These are phyloP conservation scores for Rynchops niger DNA, from an alignment of 2,113 vertebrate species.

Conservation along the genomic window DNA sequence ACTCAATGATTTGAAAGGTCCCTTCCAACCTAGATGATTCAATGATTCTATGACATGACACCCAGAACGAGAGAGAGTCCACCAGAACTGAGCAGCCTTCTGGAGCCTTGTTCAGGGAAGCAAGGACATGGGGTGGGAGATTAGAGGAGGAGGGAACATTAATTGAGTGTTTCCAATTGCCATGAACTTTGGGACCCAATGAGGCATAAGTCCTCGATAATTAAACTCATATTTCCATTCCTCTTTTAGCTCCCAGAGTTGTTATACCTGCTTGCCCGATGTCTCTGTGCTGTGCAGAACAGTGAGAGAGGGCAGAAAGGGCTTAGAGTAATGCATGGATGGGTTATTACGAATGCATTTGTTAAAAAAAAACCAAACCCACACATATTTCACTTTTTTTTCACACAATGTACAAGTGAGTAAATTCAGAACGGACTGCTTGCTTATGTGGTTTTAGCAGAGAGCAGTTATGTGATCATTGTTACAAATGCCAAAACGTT, in stretches of 20 bases:
- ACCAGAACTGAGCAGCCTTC: background rate
- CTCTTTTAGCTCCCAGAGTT: background rate
- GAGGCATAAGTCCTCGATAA: background rate
- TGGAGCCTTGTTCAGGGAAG: background rate
- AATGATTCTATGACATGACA: too few relatives aligned
- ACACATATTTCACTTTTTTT: background rate
- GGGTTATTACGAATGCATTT: background rate
- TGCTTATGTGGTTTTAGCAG: background rate
- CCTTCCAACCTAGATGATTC: too few relatives aligned
- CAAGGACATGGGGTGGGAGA: background rate
- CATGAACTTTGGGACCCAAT: background rate
- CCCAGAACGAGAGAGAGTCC: background rate
- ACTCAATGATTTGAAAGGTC: too few relatives aligned
- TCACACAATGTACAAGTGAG: background rate
- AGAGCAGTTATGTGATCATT: background rate
- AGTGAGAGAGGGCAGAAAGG: background rate
- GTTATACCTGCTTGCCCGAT: background rate
- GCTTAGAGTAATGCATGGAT: background rate
- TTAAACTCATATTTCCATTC: background rate
- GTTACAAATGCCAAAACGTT: background rate
- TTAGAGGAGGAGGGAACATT: background rate
- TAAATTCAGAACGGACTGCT: background rate
- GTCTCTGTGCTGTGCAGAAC: background rate
- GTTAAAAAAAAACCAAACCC: accelerated
- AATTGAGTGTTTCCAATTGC: accelerated